Evolutionary conservation across 2,797 vertebrate species (phyloP), one percentile per base, ranked within the genome.

Genomic region (Myotis findleyi): DNA sequence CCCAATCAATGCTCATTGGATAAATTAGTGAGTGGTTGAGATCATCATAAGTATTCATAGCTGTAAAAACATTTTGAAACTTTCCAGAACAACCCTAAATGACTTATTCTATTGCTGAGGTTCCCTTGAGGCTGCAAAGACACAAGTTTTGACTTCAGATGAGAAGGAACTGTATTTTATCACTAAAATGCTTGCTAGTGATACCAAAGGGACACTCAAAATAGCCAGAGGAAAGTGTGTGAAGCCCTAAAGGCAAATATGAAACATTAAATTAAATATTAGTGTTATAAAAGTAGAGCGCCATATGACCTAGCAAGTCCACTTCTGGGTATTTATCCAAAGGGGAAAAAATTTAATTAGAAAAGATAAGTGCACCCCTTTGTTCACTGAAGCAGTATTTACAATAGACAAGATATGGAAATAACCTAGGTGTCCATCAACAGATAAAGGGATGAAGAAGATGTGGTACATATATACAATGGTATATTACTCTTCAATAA

Each of bases 191-290:
- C 21, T 51, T 76, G 33, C 68, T 76, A 71, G 51, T 14, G 6
- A 83, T 38, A 68, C 33, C 38, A 87, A 93, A 55, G 23, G 11
- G 49, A 76, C 64, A 76, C 12, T 85, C 25, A 71, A 81, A 81
- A 44, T 23, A 68, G 30, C 30, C n/a, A 81, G 18, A 51, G 14
- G 18, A 95, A 49, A 86, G 11, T 44, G 10, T 71, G 5, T 49
- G 47, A 71, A 88, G 16, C 38, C 20, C 75, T 38, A 44, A 33
- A 68, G 41, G 38, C 5, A 80, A 75, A 83, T 57, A 79, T 55
- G 64, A 94, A 90, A 90, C 36, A 75, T 79, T 88, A 76, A 66
- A 21, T 90, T 83, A 62, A 30, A 72, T 83, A 55, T 36, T 77
- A 59, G 38, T 80, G 27, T n/a, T 72, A 10, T 27, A 36, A 86